phyloP scores from a whole-genome alignment of 2,888 invertebrate species.

The Melitaea athalia region DNA sequence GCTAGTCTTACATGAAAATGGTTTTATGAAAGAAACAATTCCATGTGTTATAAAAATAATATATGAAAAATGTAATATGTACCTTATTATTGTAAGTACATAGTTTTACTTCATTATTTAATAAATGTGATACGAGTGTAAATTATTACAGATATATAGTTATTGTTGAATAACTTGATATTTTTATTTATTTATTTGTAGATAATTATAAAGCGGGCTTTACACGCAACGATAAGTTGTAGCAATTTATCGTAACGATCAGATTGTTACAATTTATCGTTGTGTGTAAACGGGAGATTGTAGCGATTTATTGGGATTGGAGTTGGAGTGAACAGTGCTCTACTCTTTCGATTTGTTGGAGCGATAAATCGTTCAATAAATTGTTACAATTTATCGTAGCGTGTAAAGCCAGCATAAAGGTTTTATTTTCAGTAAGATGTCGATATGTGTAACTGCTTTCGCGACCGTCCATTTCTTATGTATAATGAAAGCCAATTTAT shows the following conservation, averaged over 20 bases:
- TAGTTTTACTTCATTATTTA: background rate
- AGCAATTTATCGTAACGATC: no score
- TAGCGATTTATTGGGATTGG: no score
- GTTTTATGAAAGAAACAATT: background rate
- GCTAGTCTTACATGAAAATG: no score
- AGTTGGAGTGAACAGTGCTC: no score
- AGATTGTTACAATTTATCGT: no score
- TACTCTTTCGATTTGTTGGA: no score
- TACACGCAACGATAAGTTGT: no score
- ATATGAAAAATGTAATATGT: background rate
- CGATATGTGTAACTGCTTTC: background rate
- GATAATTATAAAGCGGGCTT: no score
- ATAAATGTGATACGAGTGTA: conserved; percentile 9
- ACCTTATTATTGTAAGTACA: background rate
- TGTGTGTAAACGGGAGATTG: no score
- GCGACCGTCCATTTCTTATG: conserved; percentile 6
- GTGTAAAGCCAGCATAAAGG: no score
- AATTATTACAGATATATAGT: conserved; percentile 3
- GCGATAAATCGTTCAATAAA: no score
- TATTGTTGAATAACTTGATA: conserved; percentile 20
- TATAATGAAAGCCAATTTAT: background rate
- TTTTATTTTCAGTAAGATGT: background rate
- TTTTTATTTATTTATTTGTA: conserved; percentile 17
- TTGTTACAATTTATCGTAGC: no score
- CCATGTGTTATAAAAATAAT: background rate